Percentiles rank a stretch among this genome's conserved stretches.
phyloP scores from a whole-genome alignment of 2,888 invertebrate genomes.

The Caenorhabditis japonica region DNA sequence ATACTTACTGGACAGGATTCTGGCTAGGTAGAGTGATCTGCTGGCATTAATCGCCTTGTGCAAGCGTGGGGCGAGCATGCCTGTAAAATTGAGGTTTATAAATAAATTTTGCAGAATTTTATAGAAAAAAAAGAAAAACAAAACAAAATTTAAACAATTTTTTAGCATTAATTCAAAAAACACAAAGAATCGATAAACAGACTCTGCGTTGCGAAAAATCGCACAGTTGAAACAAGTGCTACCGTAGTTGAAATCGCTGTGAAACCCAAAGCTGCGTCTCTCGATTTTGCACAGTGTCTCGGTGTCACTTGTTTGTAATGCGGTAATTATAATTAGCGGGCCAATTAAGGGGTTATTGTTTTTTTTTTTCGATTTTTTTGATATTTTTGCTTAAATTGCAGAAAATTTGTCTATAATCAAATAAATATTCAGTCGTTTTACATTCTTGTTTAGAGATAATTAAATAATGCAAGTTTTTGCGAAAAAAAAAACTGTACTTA shows the following conservation, averaged over 20 bases:
- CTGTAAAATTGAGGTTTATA: constrained; percentile 11
- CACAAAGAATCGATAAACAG: constrained; percentile 21
- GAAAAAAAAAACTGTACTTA: no score
- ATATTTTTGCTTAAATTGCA: no score
- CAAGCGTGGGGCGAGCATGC: constrained; percentile 62
- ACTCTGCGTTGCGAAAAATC: constrained; percentile 28
- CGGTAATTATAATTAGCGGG: no score
- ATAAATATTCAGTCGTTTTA: no score
- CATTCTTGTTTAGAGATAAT: no score
- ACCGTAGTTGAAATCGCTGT: constrained; percentile 30
- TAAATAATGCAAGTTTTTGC: neutral
- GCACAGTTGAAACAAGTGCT: constrained; percentile 29
- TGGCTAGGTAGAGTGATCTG: constrained; percentile 58
- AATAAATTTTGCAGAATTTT: neutral
- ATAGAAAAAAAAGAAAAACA: neutral
- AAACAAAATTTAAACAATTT: neutral
- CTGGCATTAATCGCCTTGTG: constrained; percentile 46
- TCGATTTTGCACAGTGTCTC: constrained; percentile 14
- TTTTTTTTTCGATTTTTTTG: constrained; percentile 4
- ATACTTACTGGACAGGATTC: constrained; percentile 57
- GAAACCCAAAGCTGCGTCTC: constrained; percentile 44
- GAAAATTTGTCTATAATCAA: no score
- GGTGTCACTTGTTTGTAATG: no score
- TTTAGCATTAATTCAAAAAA: constrained; percentile 1
- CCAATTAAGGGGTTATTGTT: no score